These are phyloP conservation scores for Formica aserva DNA, from an alignment of 2,888 invertebrate species.

Conservation along the genomic window DNA sequence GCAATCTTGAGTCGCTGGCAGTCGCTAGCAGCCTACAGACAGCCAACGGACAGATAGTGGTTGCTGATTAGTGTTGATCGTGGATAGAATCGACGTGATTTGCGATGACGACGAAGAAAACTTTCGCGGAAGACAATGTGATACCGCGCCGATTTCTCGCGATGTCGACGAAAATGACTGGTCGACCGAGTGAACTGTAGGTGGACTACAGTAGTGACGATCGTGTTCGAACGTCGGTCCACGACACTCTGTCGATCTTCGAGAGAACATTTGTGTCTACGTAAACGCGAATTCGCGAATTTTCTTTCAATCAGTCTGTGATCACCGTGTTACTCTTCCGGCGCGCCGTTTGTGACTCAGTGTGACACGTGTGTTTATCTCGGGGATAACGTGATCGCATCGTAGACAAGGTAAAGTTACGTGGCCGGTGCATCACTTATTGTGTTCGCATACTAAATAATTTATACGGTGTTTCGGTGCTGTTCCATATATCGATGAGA, in stretches of 20 bases:
- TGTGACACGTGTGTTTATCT: constrained; percentile 74
- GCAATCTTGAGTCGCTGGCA: constrained; percentile 38
- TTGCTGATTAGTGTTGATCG: constrained; percentile 37
- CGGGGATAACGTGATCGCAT: constrained; percentile 71
- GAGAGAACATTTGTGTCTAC: constrained; percentile 70
- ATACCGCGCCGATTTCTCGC: constrained; percentile 51
- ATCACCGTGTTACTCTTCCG: constrained; percentile 20
- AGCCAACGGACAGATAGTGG: constrained; percentile 43
- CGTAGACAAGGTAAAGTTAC: constrained; percentile 72
- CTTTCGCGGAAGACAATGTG: constrained; percentile 67
- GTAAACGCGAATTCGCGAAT: constrained; percentile 36
- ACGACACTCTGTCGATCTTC: constrained; percentile 64
- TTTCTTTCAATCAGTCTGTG: neutral
- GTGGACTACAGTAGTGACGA: constrained; percentile 30
- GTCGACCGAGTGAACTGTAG: constrained; percentile 32
- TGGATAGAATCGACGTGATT: constrained; percentile 35
- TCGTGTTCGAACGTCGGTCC: constrained; percentile 62
- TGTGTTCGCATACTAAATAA: constrained; percentile 11
- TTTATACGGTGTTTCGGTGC: constrained; percentile 18
- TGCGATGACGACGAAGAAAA: constrained; percentile 58
- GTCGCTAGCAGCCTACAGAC: constrained; percentile 51
- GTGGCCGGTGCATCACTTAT: constrained; percentile 61
- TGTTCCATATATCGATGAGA: neutral
- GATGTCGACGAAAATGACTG: constrained; percentile 35
- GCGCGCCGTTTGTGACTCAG: constrained; percentile 69